Base-by-base conservation (phyloP, 1,140 invertebrate species). In the Drosophila teissieri region DNA sequence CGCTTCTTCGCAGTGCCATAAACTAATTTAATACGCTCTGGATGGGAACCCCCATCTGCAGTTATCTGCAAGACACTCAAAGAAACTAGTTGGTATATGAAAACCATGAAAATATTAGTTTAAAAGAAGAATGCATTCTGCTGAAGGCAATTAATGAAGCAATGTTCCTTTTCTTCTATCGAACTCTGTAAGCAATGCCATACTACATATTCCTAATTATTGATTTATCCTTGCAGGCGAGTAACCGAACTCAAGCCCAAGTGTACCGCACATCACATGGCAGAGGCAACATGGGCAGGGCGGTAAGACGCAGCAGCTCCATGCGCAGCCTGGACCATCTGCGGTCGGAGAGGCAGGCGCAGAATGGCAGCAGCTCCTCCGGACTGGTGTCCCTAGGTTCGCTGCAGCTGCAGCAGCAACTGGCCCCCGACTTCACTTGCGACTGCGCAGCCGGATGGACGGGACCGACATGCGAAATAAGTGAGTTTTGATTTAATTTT, bases 391-490 rank as follows among this genome's bases (percentile, higher is more conserved):
- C 57, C 51, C 14, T 53, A 11, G 45, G 24, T 42, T 60, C 42
- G 63, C 52, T 65, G 46, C 48, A 36, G 65, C 63, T 24, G 46
- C 68, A 58, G 49, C 49, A 56, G 54, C 62, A 55, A 48, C 62
- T 76, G 48, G 92, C 56, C 44, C 93, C 84, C 15, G 93, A 94
- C 54, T 94, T 96, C 93, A 93, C 94, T 64, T 99, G 98, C 93
- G 94, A 94, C n/a, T 99, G 98, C 93, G 94, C 95, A 19, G 93
- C 95, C 7, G 98, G 98, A 77, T 99, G 97, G 95, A 94, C 95
- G 6, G 98, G 98, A 22, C 92, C 94, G 17, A 95, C 95, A 64
- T 99, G 98, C 92, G 95, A 94, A 73, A 92, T 92, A 94, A 94
- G 94, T 95, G 91, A 94, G 94, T 94, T 84, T 88, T 89, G 84